Evolutionary conservation across 2,797 vertebrate genomes (phyloP).

Genomic region (Tachyglossus aculeatus): DNA sequence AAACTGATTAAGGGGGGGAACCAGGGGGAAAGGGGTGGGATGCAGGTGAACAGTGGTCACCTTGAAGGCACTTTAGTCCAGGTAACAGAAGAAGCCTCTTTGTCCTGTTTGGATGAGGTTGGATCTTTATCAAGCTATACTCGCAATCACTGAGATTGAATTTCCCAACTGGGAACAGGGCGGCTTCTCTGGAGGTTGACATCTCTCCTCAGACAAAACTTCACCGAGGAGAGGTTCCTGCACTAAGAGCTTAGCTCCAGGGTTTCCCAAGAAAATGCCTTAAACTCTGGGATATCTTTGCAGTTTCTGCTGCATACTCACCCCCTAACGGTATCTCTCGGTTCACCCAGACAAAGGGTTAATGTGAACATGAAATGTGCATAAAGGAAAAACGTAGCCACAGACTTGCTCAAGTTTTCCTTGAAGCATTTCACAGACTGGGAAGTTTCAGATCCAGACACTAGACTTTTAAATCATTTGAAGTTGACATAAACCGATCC

Average conservation of each 20-base stretch:
- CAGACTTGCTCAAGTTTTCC: conserved; percentile 8
- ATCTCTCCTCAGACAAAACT: too few species aligned
- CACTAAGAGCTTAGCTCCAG: too few species aligned
- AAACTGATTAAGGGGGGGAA: conserved; percentile 50
- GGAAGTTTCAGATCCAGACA: conserved; percentile 45
- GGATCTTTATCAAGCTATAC: conserved; percentile 17
- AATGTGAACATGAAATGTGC: conserved; percentile 31
- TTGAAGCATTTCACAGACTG: conserved; percentile 46
- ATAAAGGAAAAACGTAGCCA: conserved; percentile 6
- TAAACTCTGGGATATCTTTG: conserved; percentile 8
- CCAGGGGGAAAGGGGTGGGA: too few species aligned
- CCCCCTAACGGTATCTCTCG: conserved; percentile 25
- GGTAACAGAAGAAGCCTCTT: conserved; percentile 56
- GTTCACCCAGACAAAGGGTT: conserved; percentile 44
- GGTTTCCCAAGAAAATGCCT: conserved; percentile 3
- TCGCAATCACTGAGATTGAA: not conserved
- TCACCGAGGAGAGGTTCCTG: too few species aligned
- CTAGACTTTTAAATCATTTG: conserved; percentile 60
- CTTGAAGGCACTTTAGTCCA: conserved; percentile 25
- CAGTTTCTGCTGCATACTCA: conserved; percentile 25
- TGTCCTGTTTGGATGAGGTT: not conserved
- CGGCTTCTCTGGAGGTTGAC: not conserved
- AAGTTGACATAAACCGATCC: conserved; percentile 55
- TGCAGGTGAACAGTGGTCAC: conserved; percentile 8
- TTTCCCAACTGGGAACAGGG: not conserved